Conservation (phyloP, 2,113 vertebrate genomes). For the Tichodroma muraria region DNA sequence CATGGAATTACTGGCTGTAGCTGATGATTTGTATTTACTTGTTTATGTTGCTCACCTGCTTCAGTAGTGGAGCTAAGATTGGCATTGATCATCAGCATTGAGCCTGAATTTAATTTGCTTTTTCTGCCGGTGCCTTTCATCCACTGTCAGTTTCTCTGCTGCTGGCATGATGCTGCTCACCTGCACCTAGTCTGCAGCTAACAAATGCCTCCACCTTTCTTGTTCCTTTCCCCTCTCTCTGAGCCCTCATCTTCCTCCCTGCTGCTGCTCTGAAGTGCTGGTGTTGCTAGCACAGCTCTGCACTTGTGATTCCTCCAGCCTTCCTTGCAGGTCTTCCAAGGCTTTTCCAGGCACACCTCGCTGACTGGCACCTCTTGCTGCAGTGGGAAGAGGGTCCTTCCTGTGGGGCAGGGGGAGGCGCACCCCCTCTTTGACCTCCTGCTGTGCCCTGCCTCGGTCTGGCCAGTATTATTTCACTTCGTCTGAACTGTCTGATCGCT, state of each 20-base stretch:
- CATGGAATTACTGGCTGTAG: not conserved
- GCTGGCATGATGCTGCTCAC: not conserved
- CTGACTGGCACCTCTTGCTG: fast-evolving
- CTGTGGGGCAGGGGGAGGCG: not conserved
- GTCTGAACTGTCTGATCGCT: not conserved
- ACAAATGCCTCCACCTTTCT: not conserved
- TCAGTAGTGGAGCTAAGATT: not conserved
- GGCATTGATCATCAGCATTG: not conserved
- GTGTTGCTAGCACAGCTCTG: not conserved
- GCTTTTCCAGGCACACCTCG: fast-evolving
- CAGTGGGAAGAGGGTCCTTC: not conserved
- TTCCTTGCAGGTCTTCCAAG: not conserved
- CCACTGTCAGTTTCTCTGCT: not conserved
- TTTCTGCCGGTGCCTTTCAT: not conserved
- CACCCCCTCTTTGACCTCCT: not conserved
- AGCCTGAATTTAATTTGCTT: not conserved
- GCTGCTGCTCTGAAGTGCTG: not conserved
- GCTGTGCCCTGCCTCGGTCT: not conserved
- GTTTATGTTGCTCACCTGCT: not conserved
- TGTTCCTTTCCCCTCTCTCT: not conserved
- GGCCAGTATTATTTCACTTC: not conserved
- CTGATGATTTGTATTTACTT: not conserved
- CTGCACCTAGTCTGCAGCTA: not conserved
- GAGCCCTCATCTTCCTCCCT: not conserved
- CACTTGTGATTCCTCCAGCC: fast-evolving